Conservation (phyloP, 2,888 invertebrate species). For the Phyllotreta striolata region DNA sequence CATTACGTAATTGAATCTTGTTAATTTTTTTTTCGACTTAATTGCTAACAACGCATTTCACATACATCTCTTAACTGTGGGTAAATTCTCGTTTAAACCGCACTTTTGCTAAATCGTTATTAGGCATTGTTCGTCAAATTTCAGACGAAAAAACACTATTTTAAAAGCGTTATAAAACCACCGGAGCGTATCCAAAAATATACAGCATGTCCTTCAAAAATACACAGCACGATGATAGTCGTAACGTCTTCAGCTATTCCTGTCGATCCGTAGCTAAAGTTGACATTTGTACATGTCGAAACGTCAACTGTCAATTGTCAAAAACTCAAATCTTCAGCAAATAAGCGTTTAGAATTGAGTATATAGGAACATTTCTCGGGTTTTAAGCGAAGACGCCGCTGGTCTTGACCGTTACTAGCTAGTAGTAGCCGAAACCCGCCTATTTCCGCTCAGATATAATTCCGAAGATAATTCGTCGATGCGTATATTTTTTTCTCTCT, state of each 20-base stretch:
- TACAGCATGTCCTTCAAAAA: too few relatives aligned
- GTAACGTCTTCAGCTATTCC: too few relatives aligned
- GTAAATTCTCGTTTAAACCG: slow-evolving; percentile 7
- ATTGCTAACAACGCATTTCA: neutral
- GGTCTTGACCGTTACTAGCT: slow-evolving; percentile 22
- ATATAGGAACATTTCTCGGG: too few relatives aligned
- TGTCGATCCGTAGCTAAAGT: too few relatives aligned
- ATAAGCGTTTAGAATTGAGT: too few relatives aligned
- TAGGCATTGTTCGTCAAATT: neutral
- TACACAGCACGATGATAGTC: too few relatives aligned
- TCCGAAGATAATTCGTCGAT: slow-evolving; percentile 30
- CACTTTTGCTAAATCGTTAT: slow-evolving; percentile 4
- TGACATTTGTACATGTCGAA: too few relatives aligned
- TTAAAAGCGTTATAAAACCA: too few relatives aligned
- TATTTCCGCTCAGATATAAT: slow-evolving; percentile 34
- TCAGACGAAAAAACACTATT: neutral
- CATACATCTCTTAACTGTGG: slow-evolving; percentile 8
- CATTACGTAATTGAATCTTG: neutral
- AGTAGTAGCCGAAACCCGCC: slow-evolving; percentile 30
- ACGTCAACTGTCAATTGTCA: too few relatives aligned
- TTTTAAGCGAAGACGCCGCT: slow-evolving; percentile 7
- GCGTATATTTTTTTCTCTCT: slow-evolving; percentile 5
- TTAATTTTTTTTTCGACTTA: neutral
- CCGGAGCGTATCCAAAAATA: too few relatives aligned
- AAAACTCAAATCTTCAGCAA: too few relatives aligned